Evolutionary conservation across 2,113 vertebrate species (phyloP).

Genomic region (Cottus gobio): DNA sequence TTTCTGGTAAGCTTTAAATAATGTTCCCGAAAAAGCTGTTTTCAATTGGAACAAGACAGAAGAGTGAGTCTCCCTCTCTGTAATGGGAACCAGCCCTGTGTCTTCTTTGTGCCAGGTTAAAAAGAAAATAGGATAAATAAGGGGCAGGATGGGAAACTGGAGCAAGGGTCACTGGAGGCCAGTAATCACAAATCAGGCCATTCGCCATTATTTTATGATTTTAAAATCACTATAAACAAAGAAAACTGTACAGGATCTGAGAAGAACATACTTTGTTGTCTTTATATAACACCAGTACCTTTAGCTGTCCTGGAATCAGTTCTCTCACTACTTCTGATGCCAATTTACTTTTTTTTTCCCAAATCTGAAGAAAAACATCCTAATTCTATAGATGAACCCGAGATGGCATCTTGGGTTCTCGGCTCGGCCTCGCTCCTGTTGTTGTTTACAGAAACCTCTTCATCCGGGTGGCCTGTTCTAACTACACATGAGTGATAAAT

Average conservation of each 20-base stretch:
- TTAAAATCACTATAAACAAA: not conserved
- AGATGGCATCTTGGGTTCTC: not conserved
- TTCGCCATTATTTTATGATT: not conserved
- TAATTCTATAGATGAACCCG: not conserved
- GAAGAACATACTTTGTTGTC: not conserved
- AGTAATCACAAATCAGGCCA: not conserved
- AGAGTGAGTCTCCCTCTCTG: constrained; percentile 56
- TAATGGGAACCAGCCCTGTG: constrained; percentile 79
- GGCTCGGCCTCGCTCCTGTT: not conserved
- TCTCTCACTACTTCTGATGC: not conserved
- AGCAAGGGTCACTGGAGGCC: constrained; percentile 52
- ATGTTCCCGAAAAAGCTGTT: constrained; percentile 67
- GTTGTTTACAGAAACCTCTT: constrained; percentile 1
- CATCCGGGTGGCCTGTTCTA: not conserved
- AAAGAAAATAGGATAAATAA: constrained; percentile 30
- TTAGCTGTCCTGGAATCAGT: not conserved
- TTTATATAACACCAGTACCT: too few relatives aligned
- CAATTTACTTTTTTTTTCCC: not conserved
- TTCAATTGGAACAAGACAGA: constrained; percentile 72
- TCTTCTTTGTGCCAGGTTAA: constrained; percentile 57
- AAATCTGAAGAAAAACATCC: not conserved
- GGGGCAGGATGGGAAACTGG: constrained; percentile 39
- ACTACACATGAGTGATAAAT: not conserved
- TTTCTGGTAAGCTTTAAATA: constrained; percentile 49
- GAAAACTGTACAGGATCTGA: not conserved